Evolutionary conservation across 2,113 vertebrate genomes (phyloP), one percentile per base, ranked within the genome.

Genomic region (Vulpes lagopus): DNA sequence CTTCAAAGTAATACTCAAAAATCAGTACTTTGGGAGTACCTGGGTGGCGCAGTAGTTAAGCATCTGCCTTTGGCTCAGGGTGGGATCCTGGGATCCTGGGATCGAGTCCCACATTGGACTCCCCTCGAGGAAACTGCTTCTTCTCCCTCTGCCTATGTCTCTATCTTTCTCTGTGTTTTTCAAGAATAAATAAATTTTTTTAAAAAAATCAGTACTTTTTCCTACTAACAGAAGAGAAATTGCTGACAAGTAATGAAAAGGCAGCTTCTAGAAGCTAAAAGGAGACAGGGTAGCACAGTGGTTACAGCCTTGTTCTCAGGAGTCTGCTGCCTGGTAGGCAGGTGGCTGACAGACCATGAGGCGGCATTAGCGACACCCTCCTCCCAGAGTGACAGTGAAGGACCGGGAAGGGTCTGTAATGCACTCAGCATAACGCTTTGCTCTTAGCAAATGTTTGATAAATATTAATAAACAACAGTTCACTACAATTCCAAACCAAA

Each of bases 401-500:
- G n/a, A 5, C 35, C 15, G 3, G 5, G 20, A 35, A 60, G 53
- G 3, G 16, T 51, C 3, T 57, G 27, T 43, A 53, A 69, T 25
- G 9, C 27, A n/a, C 55, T 94, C 65, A 79, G 49, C 93, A 65
- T 55, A 55, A 55, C 25, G 60, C 25, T 27, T 69, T 19, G 15
- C 53, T 79, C 85, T 60, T 19, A 17, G 49, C 8, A 80, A 92
- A 51, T n/a, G 43, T 43, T 43, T 43, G n/a, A 64, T 57, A 84
- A 85, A 96, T 84, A 79, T n/a, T 35, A 89, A 59, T 78, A 86
- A 76, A 38, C 35, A 89, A 64, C 8, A 76, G 67, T 32, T 55
- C 15, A 43, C 17, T 67, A 51, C 19, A 11, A 74, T 67, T 84
- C 59, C 78, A 71, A 71, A 94, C 71, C 82, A 74, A 84, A 94